phyloP scores from a whole-genome alignment of 2,797 vertebrate genomes.

The Jordanella pulchra region DNA sequence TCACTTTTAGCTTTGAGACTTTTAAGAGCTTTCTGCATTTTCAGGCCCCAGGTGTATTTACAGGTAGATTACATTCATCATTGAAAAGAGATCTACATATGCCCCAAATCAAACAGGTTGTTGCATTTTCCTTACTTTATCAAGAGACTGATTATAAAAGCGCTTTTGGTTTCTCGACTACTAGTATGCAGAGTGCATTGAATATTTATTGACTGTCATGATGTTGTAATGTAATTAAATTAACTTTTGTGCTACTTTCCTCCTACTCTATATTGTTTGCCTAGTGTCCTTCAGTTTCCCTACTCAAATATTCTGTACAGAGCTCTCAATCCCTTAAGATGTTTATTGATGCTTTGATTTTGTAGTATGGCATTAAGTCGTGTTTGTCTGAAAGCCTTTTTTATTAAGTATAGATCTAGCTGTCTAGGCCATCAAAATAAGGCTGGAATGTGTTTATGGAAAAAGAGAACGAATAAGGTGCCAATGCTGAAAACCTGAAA shows the following conservation, averaged over 20 bases:
- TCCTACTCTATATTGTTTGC: not conserved
- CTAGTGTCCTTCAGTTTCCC: not conserved
- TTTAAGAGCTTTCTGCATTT: not conserved
- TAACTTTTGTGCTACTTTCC: not conserved
- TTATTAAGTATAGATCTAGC: slow-evolving; percentile 49
- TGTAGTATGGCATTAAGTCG: slow-evolving; percentile 42
- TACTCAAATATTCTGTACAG: slow-evolving; percentile 31
- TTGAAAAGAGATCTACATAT: not conserved
- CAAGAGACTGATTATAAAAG: not conserved
- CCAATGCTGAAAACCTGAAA: not conserved
- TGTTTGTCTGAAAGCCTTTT: slow-evolving; percentile 49
- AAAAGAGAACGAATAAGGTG: not conserved
- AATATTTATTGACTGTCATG: not conserved
- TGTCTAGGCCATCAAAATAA: slow-evolving; percentile 23
- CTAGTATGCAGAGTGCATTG: not conserved
- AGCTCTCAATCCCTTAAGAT: slow-evolving; percentile 36
- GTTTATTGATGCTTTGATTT: slow-evolving; percentile 55
- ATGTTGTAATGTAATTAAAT: not conserved
- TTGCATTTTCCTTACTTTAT: not conserved
- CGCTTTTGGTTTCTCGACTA: slow-evolving; percentile 13
- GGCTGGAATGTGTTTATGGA: not conserved
- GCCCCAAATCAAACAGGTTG: slow-evolving; percentile 7
- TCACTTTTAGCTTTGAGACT: not conserved
- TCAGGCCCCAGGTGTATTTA: no score
- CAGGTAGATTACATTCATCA: not conserved